Base-by-base conservation (phyloP, 2,113 vertebrate genomes). In the Caranx melampygus region DNA sequence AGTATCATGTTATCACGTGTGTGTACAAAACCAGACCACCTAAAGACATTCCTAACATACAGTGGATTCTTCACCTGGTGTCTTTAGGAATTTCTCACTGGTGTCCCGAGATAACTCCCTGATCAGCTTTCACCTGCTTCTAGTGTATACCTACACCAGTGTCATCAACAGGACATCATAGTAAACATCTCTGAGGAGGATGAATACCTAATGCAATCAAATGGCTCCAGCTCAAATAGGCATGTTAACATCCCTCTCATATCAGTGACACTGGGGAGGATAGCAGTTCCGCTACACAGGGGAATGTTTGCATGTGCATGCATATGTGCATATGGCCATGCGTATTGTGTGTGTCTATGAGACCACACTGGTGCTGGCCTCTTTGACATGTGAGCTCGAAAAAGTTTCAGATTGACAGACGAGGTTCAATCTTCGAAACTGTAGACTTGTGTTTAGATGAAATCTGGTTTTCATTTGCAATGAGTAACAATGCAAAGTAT, bases 381-480 rank as follows among this genome's bases (percentile, higher is more conserved):
- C 83, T 80, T 64, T 90, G 91, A 88, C 86, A 90, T 84, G 80
- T 89, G 75, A 88, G 82, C 79, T 90, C 84, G 70, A 70, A 75
- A 54, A 45, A 74, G 79, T 77, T 65, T 74, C 60, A 81, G 77
- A 80, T 57, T 90, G 89, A 91, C 86, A 90, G 86, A 88, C 66
- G 64, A 51, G 77, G 81, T 82, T 91, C 76, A 82, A 84, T 85
- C 80, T 84, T 57, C 70, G 85, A 89, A 89, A 92, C 82, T 7
- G 60, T 85, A 88, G 74, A 78, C 87, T 84, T 13, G 52, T 91
- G 84, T 90, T 90, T 85, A 82, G 83, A 89, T 88, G 74, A 78
- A 87, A 88, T 94, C 90, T 92, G 92, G 85, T 87, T 92, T 86
- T 87, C 87, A 94, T 94, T 93, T 92, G 79, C 58, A 69, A 72